Evolutionary conservation across 2,888 invertebrate genomes (phyloP).

Genomic region (Athripsodes cinereus): DNA sequence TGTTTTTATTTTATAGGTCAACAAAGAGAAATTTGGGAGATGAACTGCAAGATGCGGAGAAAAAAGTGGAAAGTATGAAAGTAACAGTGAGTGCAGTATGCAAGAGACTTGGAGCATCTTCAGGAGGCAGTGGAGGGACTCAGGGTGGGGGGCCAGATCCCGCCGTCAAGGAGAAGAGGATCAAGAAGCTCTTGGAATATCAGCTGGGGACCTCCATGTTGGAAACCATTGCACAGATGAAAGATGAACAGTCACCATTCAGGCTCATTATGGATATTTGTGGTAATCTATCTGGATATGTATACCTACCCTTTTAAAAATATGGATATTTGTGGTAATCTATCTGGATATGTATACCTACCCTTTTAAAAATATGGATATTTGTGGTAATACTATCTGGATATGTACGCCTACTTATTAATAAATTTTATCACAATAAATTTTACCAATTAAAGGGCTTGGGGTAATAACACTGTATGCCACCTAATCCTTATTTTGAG

Average conservation of each 20-base stretch:
- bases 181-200: constrained; percentile 85
- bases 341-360: too few species aligned
- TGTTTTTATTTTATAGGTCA: not conserved
- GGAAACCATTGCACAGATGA: constrained; percentile 54
- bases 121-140: constrained; percentile 38
- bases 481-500: too few species aligned
- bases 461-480: too few species aligned
- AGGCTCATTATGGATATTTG: constrained; percentile 53
- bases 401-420: too few species aligned
- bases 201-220: constrained; percentile 70
- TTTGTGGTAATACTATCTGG: too few species aligned
- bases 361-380: too few species aligned
- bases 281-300: constrained; percentile 44
- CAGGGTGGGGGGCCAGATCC: constrained; percentile 51
- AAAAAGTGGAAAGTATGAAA: constrained; percentile 72
- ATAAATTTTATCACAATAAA: too few species aligned
- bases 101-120: constrained; percentile 52
- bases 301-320: too few species aligned
- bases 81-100: constrained; percentile 60
- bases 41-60: constrained; percentile 76
- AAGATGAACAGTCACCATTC: constrained; percentile 57
- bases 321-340: too few species aligned
- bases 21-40: constrained; percentile 52
- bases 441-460: too few species aligned
- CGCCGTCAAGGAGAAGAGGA: constrained; percentile 63